Percentiles rank a stretch among this genome's conserved stretches.
Conservation (phyloP, 2,797 vertebrate species). For the Australoheros facetus region DNA sequence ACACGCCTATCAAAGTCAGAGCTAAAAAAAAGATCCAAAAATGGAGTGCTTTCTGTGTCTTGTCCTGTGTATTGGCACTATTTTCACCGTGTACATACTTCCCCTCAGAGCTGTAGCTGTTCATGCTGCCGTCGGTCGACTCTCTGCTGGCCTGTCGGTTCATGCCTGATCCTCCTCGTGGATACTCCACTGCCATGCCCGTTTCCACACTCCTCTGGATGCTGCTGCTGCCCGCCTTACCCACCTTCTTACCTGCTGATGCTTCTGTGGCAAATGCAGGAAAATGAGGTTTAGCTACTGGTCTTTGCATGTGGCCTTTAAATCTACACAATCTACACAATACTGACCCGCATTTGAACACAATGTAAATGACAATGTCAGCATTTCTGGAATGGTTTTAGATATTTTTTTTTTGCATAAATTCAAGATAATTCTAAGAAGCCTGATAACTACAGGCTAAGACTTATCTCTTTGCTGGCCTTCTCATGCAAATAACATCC, state of each 20-base stretch:
- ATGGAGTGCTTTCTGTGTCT: too few relatives aligned
- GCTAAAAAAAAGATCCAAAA: background rate
- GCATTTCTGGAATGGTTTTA: background rate
- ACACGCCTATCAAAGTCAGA: background rate
- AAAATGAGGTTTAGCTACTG: background rate
- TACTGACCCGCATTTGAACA: background rate
- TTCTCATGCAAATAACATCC: conserved; percentile 42
- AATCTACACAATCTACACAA: background rate
- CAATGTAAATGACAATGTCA: background rate
- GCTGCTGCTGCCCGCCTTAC: conserved; percentile 87
- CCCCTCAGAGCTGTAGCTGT: conserved; percentile 98
- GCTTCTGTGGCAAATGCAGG: conserved; percentile 49
- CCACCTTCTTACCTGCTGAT: conserved; percentile 59
- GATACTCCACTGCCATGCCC: conserved; percentile 95
- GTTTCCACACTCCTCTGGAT: conserved; percentile 98
- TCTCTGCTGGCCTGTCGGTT: conserved; percentile 95
- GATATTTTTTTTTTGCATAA: background rate
- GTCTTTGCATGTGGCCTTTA: background rate
- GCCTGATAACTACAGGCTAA: conserved; percentile 43
- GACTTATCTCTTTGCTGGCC: background rate
- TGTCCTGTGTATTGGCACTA: too few relatives aligned
- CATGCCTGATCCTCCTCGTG: conserved; percentile 87
- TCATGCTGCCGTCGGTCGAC: conserved; percentile 97
- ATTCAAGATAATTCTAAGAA: conserved; percentile 12
- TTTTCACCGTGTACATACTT: conserved; percentile 85